Evolutionary conservation across 1,140 invertebrate genomes (phyloP).

Genomic region (Goniozus legneri): DNA sequence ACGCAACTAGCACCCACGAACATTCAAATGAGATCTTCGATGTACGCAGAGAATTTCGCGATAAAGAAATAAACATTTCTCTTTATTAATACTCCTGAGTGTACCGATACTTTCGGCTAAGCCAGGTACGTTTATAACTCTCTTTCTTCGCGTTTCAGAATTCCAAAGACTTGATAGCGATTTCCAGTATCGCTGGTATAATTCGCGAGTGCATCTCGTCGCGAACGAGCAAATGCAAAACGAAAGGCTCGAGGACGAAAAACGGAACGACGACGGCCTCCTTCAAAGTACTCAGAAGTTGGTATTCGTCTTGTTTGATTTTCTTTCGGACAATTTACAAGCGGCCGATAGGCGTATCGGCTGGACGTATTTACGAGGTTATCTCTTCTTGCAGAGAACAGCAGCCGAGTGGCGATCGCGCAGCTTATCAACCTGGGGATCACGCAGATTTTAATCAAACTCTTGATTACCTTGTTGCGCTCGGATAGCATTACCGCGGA

Average conservation of each 20-base stretch:
- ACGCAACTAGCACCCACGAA: too few species aligned
- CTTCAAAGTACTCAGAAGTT: constrained; percentile 26
- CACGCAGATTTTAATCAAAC: constrained; percentile 49
- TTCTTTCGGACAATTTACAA: too few species aligned
- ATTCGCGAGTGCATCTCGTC: constrained; percentile 49
- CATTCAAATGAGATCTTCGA: too few species aligned
- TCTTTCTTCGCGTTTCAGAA: too few species aligned
- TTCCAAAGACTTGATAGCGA: constrained; percentile 40
- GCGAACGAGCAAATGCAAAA: constrained; percentile 35
- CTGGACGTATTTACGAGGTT: too few species aligned
- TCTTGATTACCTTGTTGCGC: constrained; percentile 44
- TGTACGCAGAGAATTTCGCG: too few species aligned
- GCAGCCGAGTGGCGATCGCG: constrained; percentile 39
- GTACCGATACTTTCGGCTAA: too few species aligned
- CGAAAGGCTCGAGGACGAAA: constrained; percentile 35
- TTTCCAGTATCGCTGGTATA: constrained; percentile 43
- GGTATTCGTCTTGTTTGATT: constrained; percentile 23
- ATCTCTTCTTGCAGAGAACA: constrained; percentile 35
- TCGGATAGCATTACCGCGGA: constrained; percentile 44
- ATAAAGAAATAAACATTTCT: too few species aligned
- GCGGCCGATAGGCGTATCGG: too few species aligned
- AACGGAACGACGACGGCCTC: constrained; percentile 37
- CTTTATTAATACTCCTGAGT: too few species aligned
- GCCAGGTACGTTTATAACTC: too few species aligned
- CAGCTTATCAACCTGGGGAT: constrained; percentile 51